Percentiles rank a stretch among this genome's conserved stretches.
These are phyloP conservation scores for Trematomus loennbergii DNA, from an alignment of 2,113 vertebrate genomes.

Conservation along the genomic window DNA sequence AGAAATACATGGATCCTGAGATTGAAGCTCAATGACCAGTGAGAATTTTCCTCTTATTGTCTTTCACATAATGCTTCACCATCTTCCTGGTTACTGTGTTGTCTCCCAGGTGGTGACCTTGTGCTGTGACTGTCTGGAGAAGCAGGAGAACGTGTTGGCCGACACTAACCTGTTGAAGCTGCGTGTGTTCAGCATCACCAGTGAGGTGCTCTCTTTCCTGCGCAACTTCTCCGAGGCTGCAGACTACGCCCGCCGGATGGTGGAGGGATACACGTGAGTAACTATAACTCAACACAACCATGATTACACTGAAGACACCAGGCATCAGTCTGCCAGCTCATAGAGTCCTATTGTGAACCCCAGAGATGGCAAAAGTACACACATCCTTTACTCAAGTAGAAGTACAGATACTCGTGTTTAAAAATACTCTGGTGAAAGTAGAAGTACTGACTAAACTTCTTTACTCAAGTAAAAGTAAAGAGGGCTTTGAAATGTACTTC, in stretches of 20 bases:
- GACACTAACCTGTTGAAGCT: constrained; percentile 90
- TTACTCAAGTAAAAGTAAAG: no score
- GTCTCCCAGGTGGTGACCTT: constrained; percentile 87
- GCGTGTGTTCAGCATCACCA: constrained; percentile 86
- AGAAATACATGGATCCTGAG: no score
- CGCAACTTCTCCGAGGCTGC: constrained; percentile 90
- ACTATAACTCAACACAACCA: neutral
- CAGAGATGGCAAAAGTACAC: no score
- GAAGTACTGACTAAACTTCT: no score
- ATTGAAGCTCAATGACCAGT: no score
- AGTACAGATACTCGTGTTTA: no score
- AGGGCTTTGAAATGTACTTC: no score
- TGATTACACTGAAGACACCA: neutral
- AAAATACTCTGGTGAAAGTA: no score
- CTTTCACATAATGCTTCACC: neutral
- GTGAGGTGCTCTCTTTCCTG: constrained; percentile 91
- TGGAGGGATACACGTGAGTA: constrained; percentile 93
- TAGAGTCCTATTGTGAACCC: no score
- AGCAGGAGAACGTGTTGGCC: constrained; percentile 89
- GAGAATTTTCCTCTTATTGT: neutral
- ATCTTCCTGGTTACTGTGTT: neutral
- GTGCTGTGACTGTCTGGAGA: constrained; percentile 88
- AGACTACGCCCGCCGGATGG: constrained; percentile 85
- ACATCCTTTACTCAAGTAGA: no score
- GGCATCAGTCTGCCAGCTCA: no score